Percentiles rank a stretch among this genome's conserved stretches.
These are phyloP conservation scores for Drosophila nigrodunni DNA, from an alignment of 1,140 invertebrate genomes.

Conservation along the genomic window DNA sequence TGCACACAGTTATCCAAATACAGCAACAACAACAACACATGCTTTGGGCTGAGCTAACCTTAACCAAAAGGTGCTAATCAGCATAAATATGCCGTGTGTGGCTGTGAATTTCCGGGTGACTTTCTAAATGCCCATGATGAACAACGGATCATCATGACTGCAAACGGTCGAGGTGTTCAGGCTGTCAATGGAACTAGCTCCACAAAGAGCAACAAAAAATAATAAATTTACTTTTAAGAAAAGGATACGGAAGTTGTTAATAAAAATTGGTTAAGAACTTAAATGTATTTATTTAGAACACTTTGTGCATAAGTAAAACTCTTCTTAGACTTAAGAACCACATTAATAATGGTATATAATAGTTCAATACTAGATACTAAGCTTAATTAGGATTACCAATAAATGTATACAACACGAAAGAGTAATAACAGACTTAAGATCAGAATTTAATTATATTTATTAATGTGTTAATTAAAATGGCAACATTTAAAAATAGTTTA, in stretches of 20 bases:
- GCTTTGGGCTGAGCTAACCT: slow-evolving; percentile 58
- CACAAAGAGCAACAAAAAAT: not conserved
- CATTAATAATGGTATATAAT: too few species aligned
- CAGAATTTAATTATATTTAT: too few species aligned
- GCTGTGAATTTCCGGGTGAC: slow-evolving; percentile 61
- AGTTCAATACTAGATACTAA: not conserved
- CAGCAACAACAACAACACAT: slow-evolving; percentile 45
- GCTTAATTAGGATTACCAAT: too few species aligned
- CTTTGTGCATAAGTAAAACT: too few species aligned
- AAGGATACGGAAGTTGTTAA: too few species aligned
- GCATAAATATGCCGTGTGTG: slow-evolving; percentile 63
- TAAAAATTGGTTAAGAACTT: too few species aligned
- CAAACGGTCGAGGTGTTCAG: not conserved
- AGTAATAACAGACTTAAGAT: too few species aligned
- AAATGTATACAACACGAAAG: too few species aligned
- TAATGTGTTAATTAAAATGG: not conserved
- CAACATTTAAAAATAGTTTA: not conserved
- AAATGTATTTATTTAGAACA: too few species aligned
- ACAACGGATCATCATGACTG: slow-evolving; percentile 17
- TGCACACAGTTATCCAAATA: slow-evolving; percentile 35
- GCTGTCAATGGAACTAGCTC: slow-evolving; percentile 10
- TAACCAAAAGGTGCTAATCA: slow-evolving; percentile 75
- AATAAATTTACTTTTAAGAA: too few species aligned
- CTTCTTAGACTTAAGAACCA: too few species aligned
- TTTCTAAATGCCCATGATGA: slow-evolving; percentile 59